These are phyloP conservation scores for Elgaria multicarinata DNA, from an alignment of 2,113 vertebrate genomes.

Conservation along the genomic window DNA sequence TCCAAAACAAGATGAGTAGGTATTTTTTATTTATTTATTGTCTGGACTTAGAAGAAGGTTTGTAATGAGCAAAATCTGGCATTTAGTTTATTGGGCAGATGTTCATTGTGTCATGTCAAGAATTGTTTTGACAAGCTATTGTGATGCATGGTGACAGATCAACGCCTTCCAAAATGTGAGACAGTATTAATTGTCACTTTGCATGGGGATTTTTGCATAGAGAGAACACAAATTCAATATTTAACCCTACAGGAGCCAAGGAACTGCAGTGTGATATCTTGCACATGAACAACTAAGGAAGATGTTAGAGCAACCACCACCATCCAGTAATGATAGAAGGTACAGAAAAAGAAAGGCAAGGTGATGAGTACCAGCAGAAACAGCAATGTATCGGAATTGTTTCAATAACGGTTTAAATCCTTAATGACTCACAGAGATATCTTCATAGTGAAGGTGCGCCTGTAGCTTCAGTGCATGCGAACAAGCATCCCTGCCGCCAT, in stretches of 20 bases:
- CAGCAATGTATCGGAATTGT: not conserved
- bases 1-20: fast-evolving
- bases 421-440: not conserved
- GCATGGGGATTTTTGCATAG: not conserved
- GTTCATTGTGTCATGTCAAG: not conserved
- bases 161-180: not conserved
- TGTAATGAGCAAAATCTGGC: not conserved
- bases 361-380: not conserved
- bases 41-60: not conserved
- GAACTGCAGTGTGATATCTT: not conserved
- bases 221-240: not conserved
- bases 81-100: not conserved
- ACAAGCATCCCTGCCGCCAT: not conserved
- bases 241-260: not conserved
- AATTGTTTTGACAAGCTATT: not conserved
- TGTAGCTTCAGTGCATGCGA: not conserved
- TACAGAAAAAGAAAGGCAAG: not conserved
- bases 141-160: not conserved
- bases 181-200: not conserved
- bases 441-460: fast-evolving
- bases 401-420: not conserved
- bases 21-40: not conserved
- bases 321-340: not conserved
- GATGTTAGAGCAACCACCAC: not conserved
- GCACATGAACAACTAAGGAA: not conserved